These are phyloP conservation scores for Mus pahari DNA, from an alignment of 2,113 vertebrate genomes.

Conservation along the genomic window DNA sequence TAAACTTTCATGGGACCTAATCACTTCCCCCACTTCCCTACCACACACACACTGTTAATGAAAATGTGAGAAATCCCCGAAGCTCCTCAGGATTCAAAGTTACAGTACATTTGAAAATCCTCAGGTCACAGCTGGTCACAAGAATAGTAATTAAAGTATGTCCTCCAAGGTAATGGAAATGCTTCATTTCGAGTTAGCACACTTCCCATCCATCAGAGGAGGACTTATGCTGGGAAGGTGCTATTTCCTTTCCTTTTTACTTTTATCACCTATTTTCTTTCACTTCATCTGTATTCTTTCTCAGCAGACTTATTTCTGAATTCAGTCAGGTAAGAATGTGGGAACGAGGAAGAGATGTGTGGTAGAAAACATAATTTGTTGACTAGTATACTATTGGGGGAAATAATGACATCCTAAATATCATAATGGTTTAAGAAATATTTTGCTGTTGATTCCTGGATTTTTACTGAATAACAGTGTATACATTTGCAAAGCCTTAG, in stretches of 20 bases:
- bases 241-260: background rate
- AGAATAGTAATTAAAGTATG: conserved; percentile 31
- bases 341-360: background rate
- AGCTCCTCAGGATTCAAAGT: background rate
- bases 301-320: background rate
- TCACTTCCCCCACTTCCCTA: background rate
- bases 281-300: background rate
- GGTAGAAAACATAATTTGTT: background rate
- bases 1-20: background rate
- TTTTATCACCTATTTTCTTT: background rate
- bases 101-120: background rate
- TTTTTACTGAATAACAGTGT: background rate
- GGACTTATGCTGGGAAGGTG: background rate
- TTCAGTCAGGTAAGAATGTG: background rate
- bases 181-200: background rate
- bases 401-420: background rate
- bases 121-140: background rate
- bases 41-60: background rate
- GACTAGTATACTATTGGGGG: background rate
- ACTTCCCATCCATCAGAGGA: background rate
- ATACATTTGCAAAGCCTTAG: background rate
- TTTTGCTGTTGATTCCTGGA: background rate
- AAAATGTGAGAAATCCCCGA: background rate
- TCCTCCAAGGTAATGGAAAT: conserved; percentile 4
- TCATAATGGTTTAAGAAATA: background rate